Percentiles rank a stretch among this genome's conserved stretches.
Evolutionary conservation across 2,797 vertebrate genomes (phyloP).

Genomic region (Gambelia wislizenii): DNA sequence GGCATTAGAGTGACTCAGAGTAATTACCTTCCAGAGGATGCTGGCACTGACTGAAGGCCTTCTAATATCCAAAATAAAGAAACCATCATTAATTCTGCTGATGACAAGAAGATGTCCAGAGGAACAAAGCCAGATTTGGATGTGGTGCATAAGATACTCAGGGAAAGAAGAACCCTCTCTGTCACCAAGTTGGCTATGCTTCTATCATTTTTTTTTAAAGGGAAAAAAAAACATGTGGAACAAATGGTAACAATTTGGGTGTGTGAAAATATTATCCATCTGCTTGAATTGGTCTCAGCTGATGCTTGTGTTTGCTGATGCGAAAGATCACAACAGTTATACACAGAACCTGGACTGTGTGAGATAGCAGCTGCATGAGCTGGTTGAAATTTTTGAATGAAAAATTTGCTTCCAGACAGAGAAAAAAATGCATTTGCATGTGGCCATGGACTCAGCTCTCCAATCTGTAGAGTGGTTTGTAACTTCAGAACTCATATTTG

Average conservation of each 20-base stretch:
- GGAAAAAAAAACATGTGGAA: neutral
- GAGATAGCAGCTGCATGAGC: constrained; percentile 13
- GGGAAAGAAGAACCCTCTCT: constrained; percentile 12
- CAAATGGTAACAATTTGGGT: constrained; percentile 53
- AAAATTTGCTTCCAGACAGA: neutral
- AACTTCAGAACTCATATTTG: neutral
- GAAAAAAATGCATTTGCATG: neutral
- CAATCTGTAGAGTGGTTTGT: neutral
- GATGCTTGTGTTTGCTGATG: constrained; percentile 48
- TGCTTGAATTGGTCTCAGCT: constrained; percentile 34
- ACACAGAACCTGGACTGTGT: constrained; percentile 52
- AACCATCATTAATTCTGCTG: constrained; percentile 54
- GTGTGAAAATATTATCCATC: constrained; percentile 47
- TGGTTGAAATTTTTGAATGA: constrained; percentile 5
- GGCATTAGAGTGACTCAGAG: constrained; percentile 70
- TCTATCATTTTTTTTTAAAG: neutral
- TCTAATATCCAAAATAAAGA: constrained; percentile 49
- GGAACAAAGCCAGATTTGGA: constrained; percentile 33
- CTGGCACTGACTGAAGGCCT: constrained; percentile 54
- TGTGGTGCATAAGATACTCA: constrained; percentile 1
- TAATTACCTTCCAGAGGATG: constrained; percentile 67
- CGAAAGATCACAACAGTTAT: constrained; percentile 54
- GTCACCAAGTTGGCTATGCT: constrained; percentile 30
- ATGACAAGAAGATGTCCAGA: constrained; percentile 51
- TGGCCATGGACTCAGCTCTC: neutral